Evolutionary conservation across 23 tunicate species (phyloP).

Genomic region (Botrylloides violaceus): DNA sequence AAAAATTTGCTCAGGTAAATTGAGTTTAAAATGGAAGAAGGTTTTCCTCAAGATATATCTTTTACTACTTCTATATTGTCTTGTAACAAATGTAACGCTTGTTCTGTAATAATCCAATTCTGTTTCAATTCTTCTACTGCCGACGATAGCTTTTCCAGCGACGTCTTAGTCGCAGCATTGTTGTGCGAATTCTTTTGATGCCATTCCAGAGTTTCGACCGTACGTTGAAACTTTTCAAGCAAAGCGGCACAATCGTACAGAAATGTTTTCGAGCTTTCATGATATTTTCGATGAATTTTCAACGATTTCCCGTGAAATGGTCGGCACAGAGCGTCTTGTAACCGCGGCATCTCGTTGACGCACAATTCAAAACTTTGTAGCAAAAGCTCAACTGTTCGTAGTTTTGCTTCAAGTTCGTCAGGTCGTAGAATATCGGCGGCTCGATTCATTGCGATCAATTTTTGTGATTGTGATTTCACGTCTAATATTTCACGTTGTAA

Average conservation of each 20-base stretch:
- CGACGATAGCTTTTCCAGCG: background rate
- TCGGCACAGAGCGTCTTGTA: background rate
- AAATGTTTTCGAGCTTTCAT: background rate
- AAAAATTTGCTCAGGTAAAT: too few relatives aligned
- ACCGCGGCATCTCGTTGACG: background rate
- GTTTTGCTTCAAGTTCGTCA: conserved; percentile 1
- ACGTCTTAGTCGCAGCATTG: background rate
- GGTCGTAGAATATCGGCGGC: conserved; percentile 11
- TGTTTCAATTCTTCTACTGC: background rate
- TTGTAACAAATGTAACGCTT: background rate
- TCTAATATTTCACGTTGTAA: background rate
- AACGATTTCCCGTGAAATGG: conserved; percentile 5
- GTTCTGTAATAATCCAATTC: background rate
- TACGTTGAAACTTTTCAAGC: background rate
- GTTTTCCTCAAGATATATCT: too few relatives aligned
- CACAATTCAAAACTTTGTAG: conserved; percentile 7
- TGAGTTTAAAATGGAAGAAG: too few relatives aligned
- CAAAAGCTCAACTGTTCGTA: background rate
- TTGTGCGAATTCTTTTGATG: conserved; percentile 1
- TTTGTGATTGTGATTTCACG: background rate
- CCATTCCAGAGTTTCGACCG: conserved; percentile 15
- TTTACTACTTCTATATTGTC: background rate
- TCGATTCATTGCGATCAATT: background rate
- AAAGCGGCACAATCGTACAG: background rate
- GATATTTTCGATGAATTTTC: conserved; percentile 4